These are phyloP conservation scores for Hermaeophaga mercurialis DNA, from an alignment of 2,888 invertebrate genomes.

Conservation along the genomic window DNA sequence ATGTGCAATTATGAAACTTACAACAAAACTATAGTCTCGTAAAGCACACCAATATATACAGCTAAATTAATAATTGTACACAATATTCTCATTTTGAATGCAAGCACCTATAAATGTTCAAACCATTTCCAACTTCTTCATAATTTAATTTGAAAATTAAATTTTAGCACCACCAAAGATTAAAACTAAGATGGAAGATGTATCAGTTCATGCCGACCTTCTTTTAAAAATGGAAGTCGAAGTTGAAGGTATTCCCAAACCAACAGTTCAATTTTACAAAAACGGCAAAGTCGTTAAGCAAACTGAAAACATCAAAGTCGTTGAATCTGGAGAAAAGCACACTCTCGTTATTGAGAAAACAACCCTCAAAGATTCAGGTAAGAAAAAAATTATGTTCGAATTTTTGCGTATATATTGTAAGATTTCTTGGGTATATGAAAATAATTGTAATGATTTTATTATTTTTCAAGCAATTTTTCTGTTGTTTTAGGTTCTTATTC, in stretches of 20 bases:
- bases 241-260: conserved; percentile 82
- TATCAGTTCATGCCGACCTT: conserved; percentile 72
- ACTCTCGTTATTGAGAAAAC: conserved; percentile 73
- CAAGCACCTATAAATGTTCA: too few relatives aligned
- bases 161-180: conserved; percentile 79
- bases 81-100: too few relatives aligned
- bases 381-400: background rate
- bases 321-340: conserved; percentile 73
- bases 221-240: conserved; percentile 79
- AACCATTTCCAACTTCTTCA: too few relatives aligned
- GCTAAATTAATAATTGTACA: too few relatives aligned
- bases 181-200: conserved; percentile 77
- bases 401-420: too few relatives aligned
- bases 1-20: too few relatives aligned
- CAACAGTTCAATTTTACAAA: conserved; percentile 84
- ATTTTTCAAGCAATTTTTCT: too few relatives aligned
- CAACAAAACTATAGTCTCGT: too few relatives aligned
- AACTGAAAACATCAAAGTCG: conserved; percentile 73
- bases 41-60: too few relatives aligned
- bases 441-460: too few relatives aligned
- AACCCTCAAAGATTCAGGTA: conserved; percentile 75
- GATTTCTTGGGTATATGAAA: too few relatives aligned
- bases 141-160: too few relatives aligned
- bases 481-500: conserved; percentile 73
- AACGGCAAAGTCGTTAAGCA: conserved; percentile 80